Percentiles rank a stretch among this genome's conserved stretches.
phyloP scores from a whole-genome alignment of 2,113 vertebrate genomes.

The Mormyrus iriodes region DNA sequence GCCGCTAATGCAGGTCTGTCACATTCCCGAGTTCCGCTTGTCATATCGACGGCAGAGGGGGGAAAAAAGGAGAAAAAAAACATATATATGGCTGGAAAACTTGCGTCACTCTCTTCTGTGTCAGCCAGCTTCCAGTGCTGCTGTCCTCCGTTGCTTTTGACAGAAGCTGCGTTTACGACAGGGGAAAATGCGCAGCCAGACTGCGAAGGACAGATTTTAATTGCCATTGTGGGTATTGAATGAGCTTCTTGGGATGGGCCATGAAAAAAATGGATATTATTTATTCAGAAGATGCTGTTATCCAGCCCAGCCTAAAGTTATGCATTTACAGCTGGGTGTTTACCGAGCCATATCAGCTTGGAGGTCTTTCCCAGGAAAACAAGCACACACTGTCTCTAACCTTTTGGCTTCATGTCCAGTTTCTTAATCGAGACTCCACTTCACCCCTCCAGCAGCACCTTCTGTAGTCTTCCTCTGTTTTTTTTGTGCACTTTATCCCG shows the following conservation, averaged over 20 bases:
- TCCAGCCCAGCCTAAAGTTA: neutral
- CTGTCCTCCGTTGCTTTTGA: no score
- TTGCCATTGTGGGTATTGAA: neutral
- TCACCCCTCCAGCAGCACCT: neutral
- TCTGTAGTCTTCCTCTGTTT: neutral
- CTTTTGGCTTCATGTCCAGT: neutral
- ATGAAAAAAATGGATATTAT: neutral
- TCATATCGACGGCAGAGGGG: neutral
- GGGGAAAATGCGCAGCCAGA: neutral
- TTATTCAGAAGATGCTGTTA: constrained; percentile 4
- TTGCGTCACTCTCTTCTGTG: neutral
- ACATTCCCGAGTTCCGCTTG: neutral
- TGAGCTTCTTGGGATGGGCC: neutral
- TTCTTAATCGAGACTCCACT: neutral
- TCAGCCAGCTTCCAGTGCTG: neutral
- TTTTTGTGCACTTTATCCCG: neutral
- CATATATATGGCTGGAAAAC: neutral
- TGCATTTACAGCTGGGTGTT: neutral
- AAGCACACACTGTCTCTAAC: neutral
- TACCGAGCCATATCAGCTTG: neutral
- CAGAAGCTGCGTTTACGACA: neutral
- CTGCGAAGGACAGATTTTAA: neutral
- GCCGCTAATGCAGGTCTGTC: neutral
- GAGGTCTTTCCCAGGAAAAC: neutral
- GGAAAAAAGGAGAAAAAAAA: neutral